These are phyloP conservation scores for Darevskia mixta DNA, from an alignment of 2,797 vertebrate genomes.

Conservation along the genomic window DNA sequence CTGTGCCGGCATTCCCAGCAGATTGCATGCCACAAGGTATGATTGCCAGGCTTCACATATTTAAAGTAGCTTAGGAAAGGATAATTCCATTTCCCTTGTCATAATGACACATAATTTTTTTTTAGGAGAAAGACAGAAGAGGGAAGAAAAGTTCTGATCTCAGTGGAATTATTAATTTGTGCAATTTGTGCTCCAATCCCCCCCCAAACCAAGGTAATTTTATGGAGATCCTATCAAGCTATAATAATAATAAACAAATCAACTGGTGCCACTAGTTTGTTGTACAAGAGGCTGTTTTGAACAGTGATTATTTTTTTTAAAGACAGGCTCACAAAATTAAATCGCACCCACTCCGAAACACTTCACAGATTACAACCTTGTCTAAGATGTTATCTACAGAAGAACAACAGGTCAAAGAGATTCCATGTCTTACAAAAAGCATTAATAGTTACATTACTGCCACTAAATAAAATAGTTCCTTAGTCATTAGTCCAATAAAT, in stretches of 20 bases:
- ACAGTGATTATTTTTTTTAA: background rate
- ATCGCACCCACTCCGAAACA: conserved; percentile 22
- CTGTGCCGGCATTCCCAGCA: background rate
- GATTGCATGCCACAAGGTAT: background rate
- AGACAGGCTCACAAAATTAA: conserved; percentile 14
- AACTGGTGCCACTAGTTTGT: background rate
- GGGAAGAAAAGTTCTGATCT: background rate
- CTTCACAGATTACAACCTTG: conserved; percentile 55
- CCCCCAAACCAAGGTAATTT: background rate
- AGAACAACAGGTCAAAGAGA: conserved; percentile 18
- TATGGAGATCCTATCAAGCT: conserved; percentile 41
- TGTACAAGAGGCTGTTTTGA: conserved; percentile 52
- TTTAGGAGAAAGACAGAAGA: background rate
- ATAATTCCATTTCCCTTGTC: background rate
- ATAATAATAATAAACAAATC: background rate
- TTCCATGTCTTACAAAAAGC: conserved; percentile 41
- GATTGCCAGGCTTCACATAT: background rate
- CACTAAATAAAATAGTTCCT: background rate
- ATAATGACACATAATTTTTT: background rate
- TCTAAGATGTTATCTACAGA: conserved; percentile 63
- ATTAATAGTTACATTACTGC: conserved; percentile 31
- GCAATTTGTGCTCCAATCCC: background rate
- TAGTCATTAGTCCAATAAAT: conserved; percentile 50
- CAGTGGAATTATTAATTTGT: background rate
- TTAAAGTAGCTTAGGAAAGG: background rate